Evolutionary conservation across 2,888 invertebrate species (phyloP).

Genomic region (Azorinus chamasolen): DNA sequence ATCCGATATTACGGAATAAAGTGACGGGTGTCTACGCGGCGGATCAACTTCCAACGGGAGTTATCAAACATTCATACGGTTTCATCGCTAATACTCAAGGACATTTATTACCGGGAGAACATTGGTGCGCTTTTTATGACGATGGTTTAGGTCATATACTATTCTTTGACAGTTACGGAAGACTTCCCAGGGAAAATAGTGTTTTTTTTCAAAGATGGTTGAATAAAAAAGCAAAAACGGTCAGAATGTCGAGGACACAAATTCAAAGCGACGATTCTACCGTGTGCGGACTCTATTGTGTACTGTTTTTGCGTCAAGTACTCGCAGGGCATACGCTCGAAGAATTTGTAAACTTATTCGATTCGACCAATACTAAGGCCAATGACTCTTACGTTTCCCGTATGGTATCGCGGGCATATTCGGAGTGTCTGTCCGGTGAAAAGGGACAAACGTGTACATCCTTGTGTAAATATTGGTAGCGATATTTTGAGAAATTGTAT

Average conservation of each 20-base stretch:
- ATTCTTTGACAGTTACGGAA: conserved; percentile 36
- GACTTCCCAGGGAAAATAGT: conserved; percentile 18
- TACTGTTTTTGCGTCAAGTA: conserved; percentile 10
- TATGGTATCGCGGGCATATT: conserved; percentile 7
- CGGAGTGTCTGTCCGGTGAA: conserved; percentile 14
- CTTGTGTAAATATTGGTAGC: conserved; percentile 14
- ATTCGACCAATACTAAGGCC: background rate
- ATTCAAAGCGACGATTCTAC: conserved; percentile 27
- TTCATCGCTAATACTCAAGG: conserved; percentile 35
- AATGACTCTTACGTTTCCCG: conserved; percentile 16
- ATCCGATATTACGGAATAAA: conserved; percentile 16
- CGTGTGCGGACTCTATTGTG: conserved; percentile 20
- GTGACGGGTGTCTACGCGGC: conserved; percentile 37
- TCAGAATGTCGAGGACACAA: conserved; percentile 3
- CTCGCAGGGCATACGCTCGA: background rate
- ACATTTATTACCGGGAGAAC: conserved; percentile 21
- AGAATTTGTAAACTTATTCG: conserved; percentile 15
- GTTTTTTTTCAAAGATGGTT: background rate
- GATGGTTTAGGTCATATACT: conserved; percentile 14
- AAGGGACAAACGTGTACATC: conserved; percentile 17
- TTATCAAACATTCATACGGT: conserved; percentile 8
- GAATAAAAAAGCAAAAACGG: conserved; percentile 2
- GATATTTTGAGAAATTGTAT: too few relatives aligned
- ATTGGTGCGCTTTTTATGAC: conserved; percentile 39
- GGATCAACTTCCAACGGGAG: conserved; percentile 20